These are phyloP conservation scores for Drosophila falleni DNA, from an alignment of 2,888 invertebrate genomes.

Conservation along the genomic window DNA sequence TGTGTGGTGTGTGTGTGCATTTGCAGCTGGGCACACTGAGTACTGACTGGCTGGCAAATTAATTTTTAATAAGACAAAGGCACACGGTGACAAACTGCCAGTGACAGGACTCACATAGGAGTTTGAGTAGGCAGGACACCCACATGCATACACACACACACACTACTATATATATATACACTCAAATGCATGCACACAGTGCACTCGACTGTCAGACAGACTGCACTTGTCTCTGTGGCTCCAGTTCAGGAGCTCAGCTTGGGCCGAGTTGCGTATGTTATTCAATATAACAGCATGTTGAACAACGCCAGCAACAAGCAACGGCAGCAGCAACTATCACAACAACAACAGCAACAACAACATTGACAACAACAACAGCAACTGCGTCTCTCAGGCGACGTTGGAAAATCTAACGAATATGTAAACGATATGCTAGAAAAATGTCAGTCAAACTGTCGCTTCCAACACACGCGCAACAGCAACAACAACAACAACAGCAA, in stretches of 20 bases:
- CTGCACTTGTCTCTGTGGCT: slow-evolving; percentile 60
- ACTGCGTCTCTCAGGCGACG: slow-evolving; percentile 42
- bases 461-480: slow-evolving; percentile 82
- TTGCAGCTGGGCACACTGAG: slow-evolving; percentile 51
- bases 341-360: slow-evolving; percentile 25
- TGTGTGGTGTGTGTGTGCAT: slow-evolving; percentile 4
- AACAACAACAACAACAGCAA: slow-evolving; percentile 38
- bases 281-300: slow-evolving; percentile 79
- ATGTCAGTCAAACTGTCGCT: slow-evolving; percentile 85
- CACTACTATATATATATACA: too few species aligned
- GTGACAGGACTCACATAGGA: slow-evolving; percentile 72
- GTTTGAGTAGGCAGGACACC: slow-evolving; percentile 37
- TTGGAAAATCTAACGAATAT: slow-evolving; percentile 78
- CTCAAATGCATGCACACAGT: background rate
- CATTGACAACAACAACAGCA: slow-evolving; percentile 24
- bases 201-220: slow-evolving; percentile 59
- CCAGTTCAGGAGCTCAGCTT: slow-evolving; percentile 48
- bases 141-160: slow-evolving; percentile 33
- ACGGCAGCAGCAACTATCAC: slow-evolving; percentile 46
- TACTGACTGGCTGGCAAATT: slow-evolving; percentile 56
- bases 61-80: slow-evolving; percentile 72
- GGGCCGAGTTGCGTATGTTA: slow-evolving; percentile 69
- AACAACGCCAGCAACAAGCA: slow-evolving; percentile 74
- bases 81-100: slow-evolving; percentile 68
- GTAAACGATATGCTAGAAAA: slow-evolving; percentile 84